Evolutionary conservation across 2,888 invertebrate species (phyloP).

Genomic region (Cerastoderma edule): DNA sequence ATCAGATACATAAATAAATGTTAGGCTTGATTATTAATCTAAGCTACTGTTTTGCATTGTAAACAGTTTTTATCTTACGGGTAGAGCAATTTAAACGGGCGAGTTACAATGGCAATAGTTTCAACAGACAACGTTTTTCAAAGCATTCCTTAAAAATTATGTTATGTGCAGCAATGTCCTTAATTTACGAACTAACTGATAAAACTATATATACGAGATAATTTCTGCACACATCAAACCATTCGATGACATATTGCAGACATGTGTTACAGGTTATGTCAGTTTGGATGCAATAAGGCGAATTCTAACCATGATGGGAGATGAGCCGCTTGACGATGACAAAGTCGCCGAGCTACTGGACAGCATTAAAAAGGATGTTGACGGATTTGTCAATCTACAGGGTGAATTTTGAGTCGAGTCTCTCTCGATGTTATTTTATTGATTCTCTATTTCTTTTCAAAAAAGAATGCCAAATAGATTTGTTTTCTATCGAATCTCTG

Average conservation of each 20-base stretch:
- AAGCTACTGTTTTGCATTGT: background rate
- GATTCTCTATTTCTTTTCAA: too few species aligned
- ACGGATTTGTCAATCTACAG: constrained; percentile 1
- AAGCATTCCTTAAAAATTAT: background rate
- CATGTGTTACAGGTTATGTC: constrained; percentile 13
- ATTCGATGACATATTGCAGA: too few species aligned
- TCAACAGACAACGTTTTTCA: background rate
- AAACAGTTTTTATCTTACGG: background rate
- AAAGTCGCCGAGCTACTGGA: background rate
- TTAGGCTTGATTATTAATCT: background rate
- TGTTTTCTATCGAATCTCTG: background rate
- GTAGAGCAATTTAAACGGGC: background rate
- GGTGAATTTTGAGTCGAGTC: too few species aligned
- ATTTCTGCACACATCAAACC: too few species aligned
- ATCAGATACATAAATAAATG: background rate
- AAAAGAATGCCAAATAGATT: background rate
- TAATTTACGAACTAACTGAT: background rate
- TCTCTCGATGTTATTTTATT: too few species aligned
- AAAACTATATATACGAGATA: background rate
- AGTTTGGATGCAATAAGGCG: background rate
- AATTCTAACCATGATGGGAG: constrained; percentile 13
- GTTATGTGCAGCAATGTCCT: background rate
- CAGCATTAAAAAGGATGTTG: background rate
- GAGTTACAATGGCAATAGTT: background rate
- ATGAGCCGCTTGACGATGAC: constrained; percentile 9